Conservation (phyloP, 2,113 vertebrate species). For the Hemicordylus capensis region DNA sequence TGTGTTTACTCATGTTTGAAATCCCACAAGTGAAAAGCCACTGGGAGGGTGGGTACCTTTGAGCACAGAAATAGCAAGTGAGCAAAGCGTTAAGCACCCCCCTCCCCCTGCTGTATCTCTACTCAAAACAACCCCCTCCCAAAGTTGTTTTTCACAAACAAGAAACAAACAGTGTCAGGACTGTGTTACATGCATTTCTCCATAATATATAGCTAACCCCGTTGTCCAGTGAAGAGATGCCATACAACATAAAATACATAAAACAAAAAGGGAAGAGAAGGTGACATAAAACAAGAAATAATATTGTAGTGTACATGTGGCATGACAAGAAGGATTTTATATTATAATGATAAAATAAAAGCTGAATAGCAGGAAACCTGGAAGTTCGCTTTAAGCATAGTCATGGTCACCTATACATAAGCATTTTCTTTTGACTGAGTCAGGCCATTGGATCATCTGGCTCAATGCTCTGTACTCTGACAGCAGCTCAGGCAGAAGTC, state of each 20-base stretch:
- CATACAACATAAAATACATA: no score
- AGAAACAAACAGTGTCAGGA: neutral
- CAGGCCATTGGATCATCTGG: neutral
- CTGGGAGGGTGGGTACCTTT: neutral
- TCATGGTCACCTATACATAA: neutral
- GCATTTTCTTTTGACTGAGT: neutral
- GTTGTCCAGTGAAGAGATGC: neutral
- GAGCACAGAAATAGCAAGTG: neutral
- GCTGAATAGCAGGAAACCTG: neutral
- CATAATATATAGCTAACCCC: neutral
- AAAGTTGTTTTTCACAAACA: neutral
- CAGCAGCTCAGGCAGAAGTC: neutral
- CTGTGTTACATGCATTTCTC: neutral
- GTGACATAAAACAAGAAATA: neutral
- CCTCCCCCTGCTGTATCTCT: neutral
- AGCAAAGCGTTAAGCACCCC: neutral
- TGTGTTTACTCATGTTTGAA: neutral
- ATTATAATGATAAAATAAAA: neutral
- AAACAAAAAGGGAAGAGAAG: no score
- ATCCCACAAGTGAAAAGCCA: neutral
- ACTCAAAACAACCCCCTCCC: neutral
- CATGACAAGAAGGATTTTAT: neutral
- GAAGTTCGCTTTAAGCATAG: neutral
- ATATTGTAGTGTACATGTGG: neutral
- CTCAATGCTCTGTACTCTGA: neutral